phyloP scores from a whole-genome alignment of 2,888 invertebrate genomes.

The Coenonympha glycerion region DNA sequence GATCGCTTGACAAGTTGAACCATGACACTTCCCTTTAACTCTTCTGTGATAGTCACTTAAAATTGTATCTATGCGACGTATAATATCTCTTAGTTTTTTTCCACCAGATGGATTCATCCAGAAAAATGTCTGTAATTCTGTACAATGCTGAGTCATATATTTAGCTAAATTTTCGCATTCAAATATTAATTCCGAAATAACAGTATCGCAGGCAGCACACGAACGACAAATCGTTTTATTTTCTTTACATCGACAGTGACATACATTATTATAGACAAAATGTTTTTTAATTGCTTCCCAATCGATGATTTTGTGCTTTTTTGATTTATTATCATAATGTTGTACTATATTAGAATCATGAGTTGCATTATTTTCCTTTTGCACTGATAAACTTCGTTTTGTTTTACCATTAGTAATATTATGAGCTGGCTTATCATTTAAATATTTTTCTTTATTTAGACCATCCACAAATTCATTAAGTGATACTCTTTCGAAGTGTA shows the following conservation, averaged over 20 bases:
- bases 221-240: slow-evolving; percentile 53
- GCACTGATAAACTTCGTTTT: background rate
- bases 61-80: slow-evolving; percentile 48
- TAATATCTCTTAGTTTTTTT: slow-evolving; percentile 48
- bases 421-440: slow-evolving; percentile 37
- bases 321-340: background rate
- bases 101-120: slow-evolving; percentile 59
- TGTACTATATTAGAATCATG: background rate
- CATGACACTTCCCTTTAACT: slow-evolving; percentile 54
- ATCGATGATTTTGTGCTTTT: slow-evolving; percentile 34
- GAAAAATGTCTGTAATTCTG: slow-evolving; percentile 61
- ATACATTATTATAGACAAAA: slow-evolving; percentile 51
- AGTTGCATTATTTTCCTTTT: background rate
- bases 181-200: slow-evolving; percentile 54
- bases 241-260: slow-evolving; percentile 48
- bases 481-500: slow-evolving; percentile 34
- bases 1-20: slow-evolving; percentile 47
- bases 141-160: slow-evolving; percentile 58
- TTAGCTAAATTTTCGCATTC: slow-evolving; percentile 54
- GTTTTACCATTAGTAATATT: slow-evolving; percentile 16
- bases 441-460: slow-evolving; percentile 42
- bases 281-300: slow-evolving; percentile 45
- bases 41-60: slow-evolving; percentile 55
- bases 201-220: slow-evolving; percentile 56
- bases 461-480: slow-evolving; percentile 45